These are phyloP conservation scores for Vanessa atalanta DNA, from an alignment of 1,140 invertebrate genomes.

Conservation along the genomic window DNA sequence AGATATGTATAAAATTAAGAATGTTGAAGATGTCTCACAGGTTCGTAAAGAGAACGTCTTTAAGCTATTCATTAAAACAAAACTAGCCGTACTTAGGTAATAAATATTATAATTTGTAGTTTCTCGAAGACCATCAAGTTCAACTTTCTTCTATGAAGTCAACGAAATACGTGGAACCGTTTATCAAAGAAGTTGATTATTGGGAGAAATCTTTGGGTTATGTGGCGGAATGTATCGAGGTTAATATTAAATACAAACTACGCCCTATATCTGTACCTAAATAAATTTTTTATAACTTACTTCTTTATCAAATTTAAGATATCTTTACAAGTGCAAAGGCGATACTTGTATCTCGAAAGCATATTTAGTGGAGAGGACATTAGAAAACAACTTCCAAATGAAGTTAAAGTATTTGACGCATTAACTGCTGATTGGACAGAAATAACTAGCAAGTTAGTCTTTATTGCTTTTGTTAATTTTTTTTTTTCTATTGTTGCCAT, in stretches of 20 bases:
- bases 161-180: constrained; percentile 92
- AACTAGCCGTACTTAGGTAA: background rate
- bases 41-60: constrained; percentile 40
- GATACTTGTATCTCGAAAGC: constrained; percentile 92
- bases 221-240: constrained; percentile 89
- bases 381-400: constrained; percentile 89
- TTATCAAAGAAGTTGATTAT: constrained; percentile 88
- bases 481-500: background rate
- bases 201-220: constrained; percentile 91
- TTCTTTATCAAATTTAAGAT: constrained; percentile 57
- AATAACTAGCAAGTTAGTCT: constrained; percentile 83
- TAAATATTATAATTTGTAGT: constrained; percentile 46
- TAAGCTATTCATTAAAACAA: background rate
- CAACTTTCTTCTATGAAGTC: constrained; percentile 91
- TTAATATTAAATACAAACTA: constrained; percentile 32
- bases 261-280: background rate
- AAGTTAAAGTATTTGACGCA: constrained; percentile 87
- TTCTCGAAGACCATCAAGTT: constrained; percentile 88
- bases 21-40: constrained; percentile 87
- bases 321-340: constrained; percentile 87
- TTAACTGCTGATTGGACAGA: constrained; percentile 87
- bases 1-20: constrained; percentile 83
- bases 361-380: constrained; percentile 93
- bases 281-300: too few species aligned
- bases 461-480: background rate